Base-by-base conservation (phyloP, 2,113 vertebrate species). In the Haemorhous mexicanus region DNA sequence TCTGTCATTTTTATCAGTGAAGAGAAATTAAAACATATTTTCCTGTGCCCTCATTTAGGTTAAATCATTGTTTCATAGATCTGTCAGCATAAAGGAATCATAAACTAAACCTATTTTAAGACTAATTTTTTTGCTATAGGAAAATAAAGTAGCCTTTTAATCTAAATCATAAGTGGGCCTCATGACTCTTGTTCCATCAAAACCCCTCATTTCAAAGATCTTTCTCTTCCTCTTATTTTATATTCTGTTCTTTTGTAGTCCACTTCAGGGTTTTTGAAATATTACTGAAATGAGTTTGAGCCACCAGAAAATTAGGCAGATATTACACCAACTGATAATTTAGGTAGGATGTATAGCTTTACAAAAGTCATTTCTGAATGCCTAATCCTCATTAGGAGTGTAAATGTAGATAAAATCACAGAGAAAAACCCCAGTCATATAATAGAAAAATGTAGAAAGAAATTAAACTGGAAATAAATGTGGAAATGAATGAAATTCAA, bases 341-440 rank as follows among this genome's bases (percentile, higher is more conserved):
- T 81, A 50, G 11, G 6, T 43, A 37, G 19, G 11, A 63, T 30
- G 2, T 21, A 63, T 22, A 56, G 32, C 19, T 75, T 55, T 62
- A 62, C 13, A 68, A 9, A 70, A 62, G n/a, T 28, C 0, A 63
- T 80, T 94, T 73, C 24, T 76, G 32, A 76, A 72, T 63, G 13
- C 5, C 72, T 72, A 79, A 72, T 87, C 33, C 22, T 64, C 16
- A 46, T 32, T 85, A 50, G 52, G 18, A 3, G 3, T 87, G 8
- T 11, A 85, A 84, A 49, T 53, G 12, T 14, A 69, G 50, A 82
- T 56, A 82, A 69, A 87, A 74, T 39, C 55, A 41, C 24, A 75
- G 46, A 17, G 56, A 56, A 77, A 18, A 1, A 0, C 3, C 7
- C 15, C 39, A 55, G 15, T 15, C 2, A 9, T 27, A 13, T 23